Percentiles rank a stretch among this genome's conserved stretches.
phyloP scores from a whole-genome alignment of 2,113 vertebrate genomes.

The Columba janthina region DNA sequence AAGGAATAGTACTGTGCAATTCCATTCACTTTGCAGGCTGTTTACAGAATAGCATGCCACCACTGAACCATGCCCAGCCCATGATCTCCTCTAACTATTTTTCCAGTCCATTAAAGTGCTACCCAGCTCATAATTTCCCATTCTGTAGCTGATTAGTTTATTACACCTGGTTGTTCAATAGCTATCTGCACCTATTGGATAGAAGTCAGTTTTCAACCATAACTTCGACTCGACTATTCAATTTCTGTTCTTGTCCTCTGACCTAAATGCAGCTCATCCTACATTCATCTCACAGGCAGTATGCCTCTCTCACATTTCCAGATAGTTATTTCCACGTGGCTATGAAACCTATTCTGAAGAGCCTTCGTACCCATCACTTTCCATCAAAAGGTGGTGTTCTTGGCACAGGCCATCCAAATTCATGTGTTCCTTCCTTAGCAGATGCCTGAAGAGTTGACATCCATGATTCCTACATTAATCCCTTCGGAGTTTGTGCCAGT shows the following conservation, averaged over 20 bases:
- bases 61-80: not conserved
- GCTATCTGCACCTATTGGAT: not conserved
- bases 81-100: not conserved
- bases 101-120: not conserved
- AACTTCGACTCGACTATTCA: not conserved
- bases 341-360: not conserved
- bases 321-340: not conserved
- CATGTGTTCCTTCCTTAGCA: not conserved
- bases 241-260: not conserved
- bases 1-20: not conserved
- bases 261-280: not conserved
- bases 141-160: not conserved
- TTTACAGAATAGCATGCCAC: not conserved
- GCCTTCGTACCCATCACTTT: not conserved
- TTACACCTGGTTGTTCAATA: not conserved
- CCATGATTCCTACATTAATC: not conserved
- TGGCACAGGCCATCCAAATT: not conserved
- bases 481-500: not conserved
- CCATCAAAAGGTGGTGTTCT: fast-evolving
- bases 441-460: not conserved
- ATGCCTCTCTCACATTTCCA: not conserved
- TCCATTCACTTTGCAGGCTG: not conserved
- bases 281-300: not conserved
- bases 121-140: not conserved
- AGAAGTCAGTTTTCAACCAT: not conserved